phyloP scores from a whole-genome alignment of 1,140 invertebrate genomes.

The Lepeophtheirus salmonis region DNA sequence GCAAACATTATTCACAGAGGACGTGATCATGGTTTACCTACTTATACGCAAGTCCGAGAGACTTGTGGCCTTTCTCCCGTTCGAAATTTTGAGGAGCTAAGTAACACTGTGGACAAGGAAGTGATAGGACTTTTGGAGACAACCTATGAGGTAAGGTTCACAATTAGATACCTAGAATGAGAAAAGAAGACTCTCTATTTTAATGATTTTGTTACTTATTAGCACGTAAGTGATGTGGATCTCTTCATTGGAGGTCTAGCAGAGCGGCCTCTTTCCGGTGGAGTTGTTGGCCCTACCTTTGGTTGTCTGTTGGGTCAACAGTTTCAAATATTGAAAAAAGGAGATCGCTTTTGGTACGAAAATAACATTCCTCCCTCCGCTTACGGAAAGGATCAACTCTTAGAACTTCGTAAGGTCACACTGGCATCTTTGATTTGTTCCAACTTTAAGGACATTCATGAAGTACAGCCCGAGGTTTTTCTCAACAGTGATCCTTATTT shows the following conservation, averaged over 20 bases:
- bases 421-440: conserved; percentile 68
- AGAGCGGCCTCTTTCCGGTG: conserved; percentile 49
- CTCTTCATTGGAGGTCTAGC: conserved; percentile 62
- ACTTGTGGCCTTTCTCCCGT: conserved; percentile 47
- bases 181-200: too few species aligned
- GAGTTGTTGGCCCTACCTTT: conserved; percentile 58
- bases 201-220: too few species aligned
- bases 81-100: conserved; percentile 46
- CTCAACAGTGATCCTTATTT: conserved; percentile 65
- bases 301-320: conserved; percentile 56
- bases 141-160: conserved; percentile 36
- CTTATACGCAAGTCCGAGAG: conserved; percentile 42
- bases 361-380: conserved; percentile 76
- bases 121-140: conserved; percentile 38
- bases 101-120: conserved; percentile 32
- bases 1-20: conserved; percentile 67
- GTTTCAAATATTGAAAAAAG: conserved; percentile 52
- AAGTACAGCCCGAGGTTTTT: conserved; percentile 66
- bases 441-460: conserved; percentile 50
- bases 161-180: not conserved
- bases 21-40: conserved; percentile 62
- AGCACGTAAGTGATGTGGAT: conserved; percentile 57
- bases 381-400: conserved; percentile 53
- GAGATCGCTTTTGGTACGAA: conserved; percentile 67
- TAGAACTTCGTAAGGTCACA: conserved; percentile 58